Conservation (phyloP, 2,888 invertebrate species). For the Gymnocheta viridis region DNA sequence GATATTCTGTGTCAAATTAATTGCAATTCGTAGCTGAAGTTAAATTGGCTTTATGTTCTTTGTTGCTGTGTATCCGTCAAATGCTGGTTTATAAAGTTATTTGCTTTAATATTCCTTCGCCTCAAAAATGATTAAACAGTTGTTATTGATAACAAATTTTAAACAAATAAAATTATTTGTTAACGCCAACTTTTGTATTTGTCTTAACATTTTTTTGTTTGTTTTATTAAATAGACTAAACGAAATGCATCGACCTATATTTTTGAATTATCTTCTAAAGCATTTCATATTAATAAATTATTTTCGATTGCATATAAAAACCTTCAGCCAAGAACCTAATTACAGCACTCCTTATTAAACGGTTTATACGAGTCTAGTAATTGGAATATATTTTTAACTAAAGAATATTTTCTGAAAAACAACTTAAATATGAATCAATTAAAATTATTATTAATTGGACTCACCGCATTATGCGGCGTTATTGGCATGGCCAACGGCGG, state of each 20-base stretch:
- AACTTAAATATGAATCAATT: neutral
- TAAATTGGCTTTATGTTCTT: too few relatives aligned
- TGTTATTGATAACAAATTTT: too few relatives aligned
- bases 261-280: neutral
- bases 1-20: too few relatives aligned
- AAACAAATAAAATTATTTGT: neutral
- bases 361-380: neutral
- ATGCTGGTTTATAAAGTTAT: too few relatives aligned
- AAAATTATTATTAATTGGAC: constrained; percentile 9
- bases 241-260: neutral
- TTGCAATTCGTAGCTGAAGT: too few relatives aligned
- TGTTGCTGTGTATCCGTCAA: too few relatives aligned
- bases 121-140: too few relatives aligned
- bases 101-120: too few relatives aligned
- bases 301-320: neutral
- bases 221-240: neutral
- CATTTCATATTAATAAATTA: too few relatives aligned
- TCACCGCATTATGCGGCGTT: neutral
- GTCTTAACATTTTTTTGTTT: neutral
- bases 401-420: neutral
- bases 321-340: neutral
- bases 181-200: neutral
- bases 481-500: neutral
- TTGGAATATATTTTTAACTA: neutral
- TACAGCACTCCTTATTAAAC: neutral